These are phyloP conservation scores for Proisotoma minuta DNA, from an alignment of 2,888 invertebrate genomes.

Conservation along the genomic window DNA sequence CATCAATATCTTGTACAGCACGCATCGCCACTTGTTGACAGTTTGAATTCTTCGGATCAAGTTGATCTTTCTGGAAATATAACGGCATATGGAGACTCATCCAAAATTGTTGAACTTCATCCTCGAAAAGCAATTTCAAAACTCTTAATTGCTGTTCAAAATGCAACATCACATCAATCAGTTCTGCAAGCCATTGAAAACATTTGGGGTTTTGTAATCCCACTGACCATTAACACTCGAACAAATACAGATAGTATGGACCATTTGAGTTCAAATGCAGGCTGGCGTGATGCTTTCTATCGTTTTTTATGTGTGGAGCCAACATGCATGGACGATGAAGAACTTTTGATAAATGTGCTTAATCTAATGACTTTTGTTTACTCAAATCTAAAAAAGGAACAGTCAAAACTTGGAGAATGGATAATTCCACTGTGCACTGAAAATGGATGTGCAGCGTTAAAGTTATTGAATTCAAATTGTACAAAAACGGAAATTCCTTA, in stretches of 20 bases:
- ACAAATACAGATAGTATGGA: constrained; percentile 48
- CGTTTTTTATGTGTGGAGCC: constrained; percentile 63
- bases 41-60: not conserved
- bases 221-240: constrained; percentile 54
- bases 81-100: not conserved
- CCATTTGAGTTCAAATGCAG: constrained; percentile 49
- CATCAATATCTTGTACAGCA: constrained; percentile 26
- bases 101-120: constrained; percentile 3
- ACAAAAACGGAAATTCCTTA: constrained; percentile 16
- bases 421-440: constrained; percentile 37
- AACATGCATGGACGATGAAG: constrained; percentile 61
- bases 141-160: constrained; percentile 60
- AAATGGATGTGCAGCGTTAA: constrained; percentile 33
- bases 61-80: not conserved
- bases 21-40: constrained; percentile 24
- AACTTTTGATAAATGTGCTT: constrained; percentile 57
- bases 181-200: constrained; percentile 58
- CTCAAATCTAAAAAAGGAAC: constrained; percentile 20
- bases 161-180: constrained; percentile 60
- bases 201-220: constrained; percentile 39
- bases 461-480: constrained; percentile 25
- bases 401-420: constrained; percentile 29
- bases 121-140: constrained; percentile 49
- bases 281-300: constrained; percentile 61
- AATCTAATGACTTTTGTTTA: constrained; percentile 37